phyloP scores from a whole-genome alignment of 1,140 invertebrate genomes.

The Nixonia krombeini region DNA sequence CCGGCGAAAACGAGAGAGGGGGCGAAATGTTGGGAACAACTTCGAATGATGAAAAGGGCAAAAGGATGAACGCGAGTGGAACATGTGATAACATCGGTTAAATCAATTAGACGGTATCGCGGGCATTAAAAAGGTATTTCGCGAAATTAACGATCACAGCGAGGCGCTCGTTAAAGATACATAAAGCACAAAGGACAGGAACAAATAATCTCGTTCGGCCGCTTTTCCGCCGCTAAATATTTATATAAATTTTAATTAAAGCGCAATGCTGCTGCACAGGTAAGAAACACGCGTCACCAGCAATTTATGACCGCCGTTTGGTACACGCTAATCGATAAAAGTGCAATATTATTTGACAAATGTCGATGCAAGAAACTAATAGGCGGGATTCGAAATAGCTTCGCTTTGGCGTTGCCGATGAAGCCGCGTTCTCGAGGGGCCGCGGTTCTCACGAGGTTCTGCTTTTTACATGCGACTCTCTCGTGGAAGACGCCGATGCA shows the following conservation, averaged over 20 bases:
- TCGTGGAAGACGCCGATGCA: constrained; percentile 21
- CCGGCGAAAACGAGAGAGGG: not conserved
- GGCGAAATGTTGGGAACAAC: too few species aligned
- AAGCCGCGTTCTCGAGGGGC: constrained; percentile 36
- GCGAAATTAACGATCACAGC: not conserved
- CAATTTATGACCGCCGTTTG: constrained; percentile 34
- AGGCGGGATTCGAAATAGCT: constrained; percentile 34
- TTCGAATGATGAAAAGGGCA: too few species aligned
- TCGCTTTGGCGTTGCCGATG: constrained; percentile 35
- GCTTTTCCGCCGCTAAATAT: constrained; percentile 26
- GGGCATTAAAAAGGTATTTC: too few species aligned
- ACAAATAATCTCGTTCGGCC: not conserved
- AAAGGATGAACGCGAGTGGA: constrained; percentile 8
- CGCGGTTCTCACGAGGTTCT: constrained; percentile 34
- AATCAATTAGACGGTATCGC: too few species aligned
- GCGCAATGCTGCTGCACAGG: constrained; percentile 20
- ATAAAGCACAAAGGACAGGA: not conserved
- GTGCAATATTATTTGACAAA: constrained; percentile 52
- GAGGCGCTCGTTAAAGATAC: too few species aligned
- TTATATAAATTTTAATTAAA: constrained; percentile 49
- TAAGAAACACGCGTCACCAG: constrained; percentile 25
- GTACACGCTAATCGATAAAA: constrained; percentile 46
- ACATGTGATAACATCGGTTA: constrained; percentile 9
- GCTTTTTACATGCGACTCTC: constrained; percentile 26
- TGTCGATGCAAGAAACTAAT: constrained; percentile 44